Percentiles rank a stretch among this genome's conserved stretches.
phyloP scores from a whole-genome alignment of 2,797 vertebrate species.

The Rousettus madagascariensis region DNA sequence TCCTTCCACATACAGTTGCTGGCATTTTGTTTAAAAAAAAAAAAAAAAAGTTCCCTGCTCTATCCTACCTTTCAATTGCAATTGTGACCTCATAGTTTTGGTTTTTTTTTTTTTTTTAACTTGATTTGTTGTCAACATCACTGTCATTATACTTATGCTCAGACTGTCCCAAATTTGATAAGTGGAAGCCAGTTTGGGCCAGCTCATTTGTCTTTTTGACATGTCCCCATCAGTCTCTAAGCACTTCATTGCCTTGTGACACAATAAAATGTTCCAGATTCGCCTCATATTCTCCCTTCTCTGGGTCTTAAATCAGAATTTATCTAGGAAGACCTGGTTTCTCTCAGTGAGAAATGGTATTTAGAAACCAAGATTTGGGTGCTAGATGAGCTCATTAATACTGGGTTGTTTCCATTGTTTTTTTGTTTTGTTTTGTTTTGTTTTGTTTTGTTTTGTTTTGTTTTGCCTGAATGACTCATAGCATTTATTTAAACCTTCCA shows the following conservation, averaged over 20 bases:
- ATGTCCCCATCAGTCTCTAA: background rate
- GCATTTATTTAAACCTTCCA: conserved; percentile 3
- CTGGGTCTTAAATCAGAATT: background rate
- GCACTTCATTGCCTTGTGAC: background rate
- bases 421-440: no score
- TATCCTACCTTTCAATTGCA: background rate
- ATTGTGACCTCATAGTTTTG: background rate
- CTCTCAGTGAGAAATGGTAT: background rate
- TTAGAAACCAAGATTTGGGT: conserved; percentile 5
- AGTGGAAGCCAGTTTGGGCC: background rate
- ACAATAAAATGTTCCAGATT: background rate
- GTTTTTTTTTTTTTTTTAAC: background rate
- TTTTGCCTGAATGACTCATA: background rate
- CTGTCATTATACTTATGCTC: background rate
- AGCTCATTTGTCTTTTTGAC: background rate
- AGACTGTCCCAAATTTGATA: background rate
- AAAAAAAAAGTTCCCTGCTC: background rate
- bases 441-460: no score
- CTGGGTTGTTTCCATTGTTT: background rate
- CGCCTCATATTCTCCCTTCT: background rate
- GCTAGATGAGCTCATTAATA: background rate
- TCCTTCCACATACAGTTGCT: background rate
- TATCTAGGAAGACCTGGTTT: background rate
- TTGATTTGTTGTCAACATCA: conserved; percentile 1
- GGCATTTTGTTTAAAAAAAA: background rate